A percentile compares a stretch with the other conserved stretches of the same genome.
Evolutionary conservation across 2,888 invertebrate species (phyloP).

Genomic region (Morpho helenor): DNA sequence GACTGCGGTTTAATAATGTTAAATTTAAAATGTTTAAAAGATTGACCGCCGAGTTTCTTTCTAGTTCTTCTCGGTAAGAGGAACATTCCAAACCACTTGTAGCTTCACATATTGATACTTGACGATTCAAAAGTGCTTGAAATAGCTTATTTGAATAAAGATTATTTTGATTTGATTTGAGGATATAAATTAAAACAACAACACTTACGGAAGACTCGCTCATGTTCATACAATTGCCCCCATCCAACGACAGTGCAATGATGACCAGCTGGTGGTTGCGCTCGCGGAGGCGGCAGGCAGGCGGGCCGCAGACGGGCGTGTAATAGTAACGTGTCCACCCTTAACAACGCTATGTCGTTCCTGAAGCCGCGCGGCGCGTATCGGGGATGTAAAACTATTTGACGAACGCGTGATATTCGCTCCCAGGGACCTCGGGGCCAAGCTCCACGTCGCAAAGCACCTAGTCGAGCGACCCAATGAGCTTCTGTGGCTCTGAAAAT

Average conservation of each 20-base stretch:
- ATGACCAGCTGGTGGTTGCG: conserved; percentile 80
- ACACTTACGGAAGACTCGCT: conserved; percentile 87
- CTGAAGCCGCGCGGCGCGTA: conserved; percentile 88
- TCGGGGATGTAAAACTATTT: conserved; percentile 84
- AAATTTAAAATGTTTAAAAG: too few species aligned
- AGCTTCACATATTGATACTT: too few species aligned
- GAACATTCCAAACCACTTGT: too few species aligned
- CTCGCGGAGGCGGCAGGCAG: conserved; percentile 78
- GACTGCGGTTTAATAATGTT: too few species aligned
- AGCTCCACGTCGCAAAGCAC: conserved; percentile 85
- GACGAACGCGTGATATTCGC: conserved; percentile 81
- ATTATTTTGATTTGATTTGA: too few species aligned
- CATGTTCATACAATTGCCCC: conserved; percentile 89
- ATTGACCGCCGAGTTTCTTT: too few species aligned
- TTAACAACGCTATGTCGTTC: conserved; percentile 87
- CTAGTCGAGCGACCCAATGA: conserved; percentile 89
- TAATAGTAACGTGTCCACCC: conserved; percentile 79
- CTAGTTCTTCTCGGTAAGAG: too few species aligned
- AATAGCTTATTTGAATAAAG: too few species aligned
- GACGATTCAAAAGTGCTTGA: too few species aligned
- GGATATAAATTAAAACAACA: too few species aligned
- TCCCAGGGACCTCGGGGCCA: conserved; percentile 88
- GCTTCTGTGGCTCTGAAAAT: conserved; percentile 82
- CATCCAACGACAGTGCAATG: conserved; percentile 89
- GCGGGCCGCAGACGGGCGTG: conserved; percentile 69